Evolutionary conservation across 2,888 invertebrate species (phyloP), one percentile per base, ranked within the genome.

Genomic region (Chouioia cunea): DNA sequence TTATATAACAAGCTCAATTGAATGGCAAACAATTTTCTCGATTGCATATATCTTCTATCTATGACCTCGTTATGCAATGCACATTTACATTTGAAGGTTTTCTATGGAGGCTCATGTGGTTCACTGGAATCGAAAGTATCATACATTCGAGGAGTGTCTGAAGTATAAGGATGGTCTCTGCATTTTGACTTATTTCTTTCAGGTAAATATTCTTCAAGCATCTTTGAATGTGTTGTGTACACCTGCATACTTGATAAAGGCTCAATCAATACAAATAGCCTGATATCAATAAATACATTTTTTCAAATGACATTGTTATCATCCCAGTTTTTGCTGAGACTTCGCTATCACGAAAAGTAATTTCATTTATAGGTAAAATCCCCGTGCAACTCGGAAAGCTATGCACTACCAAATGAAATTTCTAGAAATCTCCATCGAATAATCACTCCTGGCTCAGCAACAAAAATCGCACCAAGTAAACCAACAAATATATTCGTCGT

Each of bases 101-200:
- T 81, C 83, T 0, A 80, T 83, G 82, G 83, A 83, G 71, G 74
- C 78, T 4, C 83, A 83, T 18, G 74, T 70, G 4, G 74, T 82
- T 0, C 83, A 83, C 73, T 81, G 80, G 79, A 83, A 83, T 47
- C 65, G 77, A 65, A 83, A 80, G 64, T 83, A 83, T 64, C n/a
- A 46, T 0, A 73, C 72, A 0, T 74, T 78, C 18, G 77, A 80
- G 15, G 80, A 82, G 48, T 80, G 79, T 64, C 60, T 77, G 12
- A 79, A 78, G 14, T 77, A 81, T 43, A 77, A 71, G 59, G 83
- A 83, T 59, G 83, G 83, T 18, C 15, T 82, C 15, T 79, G 79
- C 68, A 47, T 80, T 2, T 65, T 83, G 54, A 74, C 78, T 0
- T 80, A 78, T 65, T 77, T 83, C 43, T 83, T 82, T 56, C 52